phyloP scores from a whole-genome alignment of 2,797 vertebrate species.

The Kryptopterus vitreolus region DNA sequence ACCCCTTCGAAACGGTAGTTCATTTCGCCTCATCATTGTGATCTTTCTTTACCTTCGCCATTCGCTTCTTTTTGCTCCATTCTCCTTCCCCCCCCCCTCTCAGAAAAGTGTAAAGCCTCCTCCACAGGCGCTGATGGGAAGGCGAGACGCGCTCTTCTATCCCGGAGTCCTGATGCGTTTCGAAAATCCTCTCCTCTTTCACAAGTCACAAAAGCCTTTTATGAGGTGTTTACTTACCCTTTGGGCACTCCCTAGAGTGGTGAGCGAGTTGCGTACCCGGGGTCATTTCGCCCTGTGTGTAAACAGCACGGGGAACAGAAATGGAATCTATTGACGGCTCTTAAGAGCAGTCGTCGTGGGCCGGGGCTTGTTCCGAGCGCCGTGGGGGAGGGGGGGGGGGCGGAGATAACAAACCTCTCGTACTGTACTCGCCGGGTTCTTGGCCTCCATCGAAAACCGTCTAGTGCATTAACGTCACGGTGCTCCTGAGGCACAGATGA shows the following conservation, averaged over 20 bases:
- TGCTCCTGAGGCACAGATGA: too few species aligned
- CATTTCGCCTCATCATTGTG: too few species aligned
- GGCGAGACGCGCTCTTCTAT: background rate
- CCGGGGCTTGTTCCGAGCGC: background rate
- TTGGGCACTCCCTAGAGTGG: background rate
- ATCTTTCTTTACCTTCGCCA: background rate
- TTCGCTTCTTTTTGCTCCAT: background rate
- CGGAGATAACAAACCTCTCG: conserved; percentile 33
- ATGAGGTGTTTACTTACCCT: conserved; percentile 35
- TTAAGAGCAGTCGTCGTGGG: conserved; percentile 22
- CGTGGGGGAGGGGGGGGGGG: too few species aligned
- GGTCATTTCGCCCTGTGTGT: background rate
- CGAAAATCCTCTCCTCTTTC: conserved; percentile 14
- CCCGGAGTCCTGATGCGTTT: conserved; percentile 9
- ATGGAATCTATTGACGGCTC: background rate
- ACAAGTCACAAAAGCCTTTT: conserved; percentile 8
- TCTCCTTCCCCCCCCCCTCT: background rate
- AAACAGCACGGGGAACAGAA: conserved; percentile 27
- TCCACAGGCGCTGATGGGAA: conserved; percentile 17
- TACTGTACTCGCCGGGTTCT: background rate
- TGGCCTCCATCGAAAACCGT: background rate
- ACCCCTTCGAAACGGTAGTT: too few species aligned
- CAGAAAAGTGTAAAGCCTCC: conserved; percentile 3
- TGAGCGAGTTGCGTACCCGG: conserved; percentile 2
- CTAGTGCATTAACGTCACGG: background rate